Conservation (phyloP, 2,888 invertebrate genomes). For the Amphiduros pacificus region DNA sequence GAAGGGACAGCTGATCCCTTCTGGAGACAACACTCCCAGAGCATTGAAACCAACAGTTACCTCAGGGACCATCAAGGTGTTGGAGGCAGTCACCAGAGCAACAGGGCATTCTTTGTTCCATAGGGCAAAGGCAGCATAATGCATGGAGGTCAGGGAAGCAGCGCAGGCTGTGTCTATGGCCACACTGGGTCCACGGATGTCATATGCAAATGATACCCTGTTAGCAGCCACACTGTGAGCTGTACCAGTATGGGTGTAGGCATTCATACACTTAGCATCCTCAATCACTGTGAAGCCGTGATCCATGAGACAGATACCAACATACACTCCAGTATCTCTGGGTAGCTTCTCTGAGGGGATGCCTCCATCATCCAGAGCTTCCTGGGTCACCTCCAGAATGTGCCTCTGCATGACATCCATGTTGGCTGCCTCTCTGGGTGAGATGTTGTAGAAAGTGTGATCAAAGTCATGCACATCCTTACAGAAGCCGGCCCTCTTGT, state of each 20-base stretch:
- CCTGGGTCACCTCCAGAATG: slow-evolving; percentile 26
- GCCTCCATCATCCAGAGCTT: slow-evolving; percentile 26
- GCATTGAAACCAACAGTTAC: slow-evolving; percentile 41
- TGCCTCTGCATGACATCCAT: slow-evolving; percentile 29
- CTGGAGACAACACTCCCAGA: slow-evolving; percentile 44
- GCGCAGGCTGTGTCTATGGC: slow-evolving; percentile 53
- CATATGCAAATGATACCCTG: slow-evolving; percentile 41
- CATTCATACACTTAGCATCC: slow-evolving; percentile 19
- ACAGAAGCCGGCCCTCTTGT: slow-evolving; percentile 12
- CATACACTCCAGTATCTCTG: slow-evolving; percentile 22
- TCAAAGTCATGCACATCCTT: slow-evolving; percentile 25
- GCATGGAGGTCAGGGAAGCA: slow-evolving; percentile 32
- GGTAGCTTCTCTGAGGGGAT: slow-evolving; percentile 16
- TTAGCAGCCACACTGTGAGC: slow-evolving; percentile 33
- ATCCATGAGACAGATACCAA: slow-evolving; percentile 25
- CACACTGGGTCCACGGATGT: slow-evolving; percentile 46
- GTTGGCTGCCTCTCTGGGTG: slow-evolving; percentile 26
- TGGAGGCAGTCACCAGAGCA: slow-evolving; percentile 48
- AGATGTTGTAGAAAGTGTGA: slow-evolving; percentile 28
- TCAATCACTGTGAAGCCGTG: slow-evolving; percentile 8
- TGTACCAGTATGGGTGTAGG: slow-evolving; percentile 25
- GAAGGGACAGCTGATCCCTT: slow-evolving; percentile 52
- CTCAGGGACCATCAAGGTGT: slow-evolving; percentile 43
- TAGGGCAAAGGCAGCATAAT: slow-evolving; percentile 24
- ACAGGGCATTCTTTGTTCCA: slow-evolving; percentile 25